Evolutionary conservation across 2,888 invertebrate species (phyloP).

Genomic region (Andrena praecox): DNA sequence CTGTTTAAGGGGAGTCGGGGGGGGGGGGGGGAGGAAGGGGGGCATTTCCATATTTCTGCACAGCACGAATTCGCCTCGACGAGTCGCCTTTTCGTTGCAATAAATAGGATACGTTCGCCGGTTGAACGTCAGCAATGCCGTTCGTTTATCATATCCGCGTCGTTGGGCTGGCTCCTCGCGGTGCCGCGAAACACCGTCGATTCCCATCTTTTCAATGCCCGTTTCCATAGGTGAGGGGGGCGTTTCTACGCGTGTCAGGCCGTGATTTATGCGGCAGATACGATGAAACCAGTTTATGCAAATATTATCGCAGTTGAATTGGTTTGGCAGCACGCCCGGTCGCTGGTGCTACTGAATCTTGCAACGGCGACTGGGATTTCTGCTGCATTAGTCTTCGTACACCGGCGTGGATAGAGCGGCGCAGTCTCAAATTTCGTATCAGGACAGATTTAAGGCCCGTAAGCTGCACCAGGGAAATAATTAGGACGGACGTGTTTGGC

Average conservation of each 20-base stretch:
- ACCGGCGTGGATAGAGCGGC: not conserved
- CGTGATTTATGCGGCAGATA: slow-evolving; percentile 76
- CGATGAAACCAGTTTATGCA: slow-evolving; percentile 80
- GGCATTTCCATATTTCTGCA: not conserved
- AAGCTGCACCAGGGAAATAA: slow-evolving; percentile 51
- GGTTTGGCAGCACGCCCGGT: slow-evolving; percentile 79
- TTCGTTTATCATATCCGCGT: slow-evolving; percentile 20
- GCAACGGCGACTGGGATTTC: slow-evolving; percentile 64
- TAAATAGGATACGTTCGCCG: slow-evolving; percentile 1
- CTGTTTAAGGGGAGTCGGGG: not conserved
- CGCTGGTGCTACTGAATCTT: slow-evolving; percentile 75
- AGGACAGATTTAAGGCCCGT: slow-evolving; percentile 40
- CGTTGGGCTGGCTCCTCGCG: not conserved
- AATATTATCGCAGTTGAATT: slow-evolving; percentile 82
- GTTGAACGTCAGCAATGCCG: not conserved
- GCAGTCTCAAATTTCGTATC: slow-evolving; percentile 5
- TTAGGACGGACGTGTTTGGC: slow-evolving; percentile 65
- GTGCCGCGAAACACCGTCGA: slow-evolving; percentile 2
- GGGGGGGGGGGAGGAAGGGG: not conserved
- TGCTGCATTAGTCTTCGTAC: slow-evolving; percentile 37
- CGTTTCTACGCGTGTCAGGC: slow-evolving; percentile 59
- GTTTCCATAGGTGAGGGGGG: slow-evolving; percentile 8
- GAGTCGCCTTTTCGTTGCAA: not conserved
- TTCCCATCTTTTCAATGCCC: slow-evolving; percentile 28
- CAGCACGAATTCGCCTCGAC: not conserved